A percentile compares a stretch with the other conserved stretches of the same genome.
phyloP scores from a whole-genome alignment of 2,113 vertebrate species.

The Callopanchax toddi region DNA sequence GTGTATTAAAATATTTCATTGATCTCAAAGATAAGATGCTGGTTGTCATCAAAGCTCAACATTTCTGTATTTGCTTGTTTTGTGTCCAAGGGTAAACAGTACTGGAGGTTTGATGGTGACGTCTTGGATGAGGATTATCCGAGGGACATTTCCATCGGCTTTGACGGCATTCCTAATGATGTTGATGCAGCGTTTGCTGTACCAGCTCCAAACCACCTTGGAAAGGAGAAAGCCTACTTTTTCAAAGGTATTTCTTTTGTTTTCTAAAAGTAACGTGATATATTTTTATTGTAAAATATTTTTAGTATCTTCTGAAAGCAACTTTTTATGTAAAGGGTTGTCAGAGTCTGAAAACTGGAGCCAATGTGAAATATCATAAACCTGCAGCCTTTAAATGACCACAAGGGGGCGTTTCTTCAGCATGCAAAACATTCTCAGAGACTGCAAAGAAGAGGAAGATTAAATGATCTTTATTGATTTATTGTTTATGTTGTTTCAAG shows the following conservation, averaged over 20 bases:
- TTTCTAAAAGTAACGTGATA: not conserved
- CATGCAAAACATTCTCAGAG: not conserved
- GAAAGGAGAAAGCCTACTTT: conserved; percentile 90
- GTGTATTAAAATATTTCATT: too few relatives aligned
- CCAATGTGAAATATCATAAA: too few relatives aligned
- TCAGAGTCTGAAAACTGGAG: not conserved
- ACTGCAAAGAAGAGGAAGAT: not conserved
- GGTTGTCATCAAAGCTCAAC: not conserved
- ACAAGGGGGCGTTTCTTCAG: not conserved
- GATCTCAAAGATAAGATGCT: not conserved
- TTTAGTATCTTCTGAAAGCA: too few relatives aligned
- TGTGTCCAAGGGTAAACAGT: conserved; percentile 79
- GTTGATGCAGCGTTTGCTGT: conserved; percentile 87
- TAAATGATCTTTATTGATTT: too few relatives aligned
- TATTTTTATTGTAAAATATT: too few relatives aligned
- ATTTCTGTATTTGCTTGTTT: too few relatives aligned
- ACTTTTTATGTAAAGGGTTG: not conserved
- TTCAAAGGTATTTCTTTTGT: conserved; percentile 87
- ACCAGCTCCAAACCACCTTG: conserved; percentile 81
- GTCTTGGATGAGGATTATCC: conserved; percentile 86
- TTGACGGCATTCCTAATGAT: conserved; percentile 82
- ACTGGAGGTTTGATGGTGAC: conserved; percentile 91
- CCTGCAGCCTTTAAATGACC: not conserved
- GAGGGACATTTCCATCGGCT: conserved; percentile 85
- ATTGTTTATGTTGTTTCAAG: too few relatives aligned